Base-by-base conservation (phyloP, 2,888 invertebrate species). In the Leptopilina myrica region DNA sequence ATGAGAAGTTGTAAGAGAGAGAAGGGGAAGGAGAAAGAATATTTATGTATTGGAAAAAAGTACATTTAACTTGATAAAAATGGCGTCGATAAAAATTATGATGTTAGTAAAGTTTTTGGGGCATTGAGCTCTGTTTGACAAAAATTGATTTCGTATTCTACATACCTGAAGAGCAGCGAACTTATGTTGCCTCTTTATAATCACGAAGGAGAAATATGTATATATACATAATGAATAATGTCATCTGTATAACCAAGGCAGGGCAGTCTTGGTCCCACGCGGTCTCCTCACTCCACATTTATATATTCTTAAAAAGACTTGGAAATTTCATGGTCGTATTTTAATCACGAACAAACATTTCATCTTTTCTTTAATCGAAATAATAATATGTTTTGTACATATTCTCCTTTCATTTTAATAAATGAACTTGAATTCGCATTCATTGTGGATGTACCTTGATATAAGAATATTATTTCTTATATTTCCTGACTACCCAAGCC, bases 101-200 rank as follows among this genome's bases (percentile, higher is more conserved):
- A 49, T 49, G 49, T 6, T 43, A 43, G 43, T 7, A 8, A 8
- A 43, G 43, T 1, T 11, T 20, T 12, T 46, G 46, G 33, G 73
- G 15, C 56, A 73, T 59, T 73, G 56, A 73, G 73, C 73, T 33
- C 53, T 2, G 26, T 33, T 33, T 8, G 43, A 26, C 56, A 56
- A 53, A 73, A 73, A 73, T 73, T 73, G 73, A 73, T 73, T 59
- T 73, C 15, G 56, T 14, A 56, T 73, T 46, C 7, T 46, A 46
- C 7, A 46, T 9, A 56, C 11, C 11, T n/a, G 56, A 73, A 73
- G 56, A 73, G 73, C 40, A 40, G 56, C n/a, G 73, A 73, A 73
- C 56, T 56, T n/a, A 43, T 43, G 56, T 73, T 56, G n/a, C 56
- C 26, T 73, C 12, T n/a, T n/a, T 49, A 49, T 73, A 73, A 73